Conservation (phyloP, 1,140 invertebrate genomes). For the Trichogramma pretiosum region DNA sequence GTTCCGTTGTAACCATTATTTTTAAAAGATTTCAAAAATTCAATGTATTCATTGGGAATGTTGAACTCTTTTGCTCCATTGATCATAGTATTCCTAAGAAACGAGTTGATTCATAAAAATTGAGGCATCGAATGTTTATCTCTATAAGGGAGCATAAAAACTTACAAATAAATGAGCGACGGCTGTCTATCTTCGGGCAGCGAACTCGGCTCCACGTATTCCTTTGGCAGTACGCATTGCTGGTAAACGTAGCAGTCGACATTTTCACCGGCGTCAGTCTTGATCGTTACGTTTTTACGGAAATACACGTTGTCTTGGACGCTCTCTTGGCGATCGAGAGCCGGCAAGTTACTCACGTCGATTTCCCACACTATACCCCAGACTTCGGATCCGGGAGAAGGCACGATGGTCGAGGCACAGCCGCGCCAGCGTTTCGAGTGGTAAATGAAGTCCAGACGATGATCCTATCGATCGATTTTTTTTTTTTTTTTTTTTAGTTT, state of each 20-base stretch:
- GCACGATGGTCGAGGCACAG: slow-evolving; percentile 64
- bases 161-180: slow-evolving; percentile 58
- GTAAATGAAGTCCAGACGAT: slow-evolving; percentile 61
- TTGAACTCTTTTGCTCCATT: slow-evolving; percentile 61
- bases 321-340: slow-evolving; percentile 69
- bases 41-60: slow-evolving; percentile 60
- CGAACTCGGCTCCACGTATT: slow-evolving; percentile 32
- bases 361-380: slow-evolving; percentile 78
- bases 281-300: slow-evolving; percentile 52
- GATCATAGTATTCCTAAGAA: slow-evolving; percentile 43
- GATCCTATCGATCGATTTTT: slow-evolving; percentile 47
- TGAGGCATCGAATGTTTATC: slow-evolving; percentile 2
- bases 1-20: slow-evolving; percentile 58
- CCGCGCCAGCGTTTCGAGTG: slow-evolving; percentile 66
- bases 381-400: slow-evolving; percentile 47
- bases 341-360: slow-evolving; percentile 50
- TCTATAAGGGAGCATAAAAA: not conserved
- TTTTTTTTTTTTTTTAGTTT: not conserved
- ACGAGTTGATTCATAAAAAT: not conserved
- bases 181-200: slow-evolving; percentile 53
- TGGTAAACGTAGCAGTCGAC: slow-evolving; percentile 60
- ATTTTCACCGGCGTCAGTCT: slow-evolving; percentile 43
- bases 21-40: slow-evolving; percentile 51
- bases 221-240: slow-evolving; percentile 44
- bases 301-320: slow-evolving; percentile 61